These are phyloP conservation scores for Dioctria linearis DNA, from an alignment of 2,888 invertebrate species.

Conservation along the genomic window DNA sequence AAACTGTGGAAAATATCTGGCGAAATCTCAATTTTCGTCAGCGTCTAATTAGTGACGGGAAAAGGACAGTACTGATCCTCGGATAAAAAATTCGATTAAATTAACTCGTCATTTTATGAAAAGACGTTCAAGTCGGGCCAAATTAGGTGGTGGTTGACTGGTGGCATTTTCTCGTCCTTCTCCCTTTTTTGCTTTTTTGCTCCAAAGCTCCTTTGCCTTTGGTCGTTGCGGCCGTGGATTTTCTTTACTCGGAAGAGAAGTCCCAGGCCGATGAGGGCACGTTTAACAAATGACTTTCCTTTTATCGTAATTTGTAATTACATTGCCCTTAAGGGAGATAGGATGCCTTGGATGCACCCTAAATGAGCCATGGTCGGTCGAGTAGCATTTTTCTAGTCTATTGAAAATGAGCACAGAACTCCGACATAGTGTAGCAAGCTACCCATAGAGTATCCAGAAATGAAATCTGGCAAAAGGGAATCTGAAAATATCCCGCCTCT, in stretches of 20 bases:
- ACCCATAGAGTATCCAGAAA: slow-evolving; percentile 20
- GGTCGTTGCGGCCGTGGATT: background rate
- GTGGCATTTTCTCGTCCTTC: slow-evolving; percentile 10
- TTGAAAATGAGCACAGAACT: slow-evolving; percentile 32
- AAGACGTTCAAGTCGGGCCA: slow-evolving; percentile 54
- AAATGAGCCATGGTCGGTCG: slow-evolving; percentile 57
- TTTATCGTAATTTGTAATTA: slow-evolving; percentile 60
- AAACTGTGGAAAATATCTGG: background rate
- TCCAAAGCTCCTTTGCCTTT: no score
- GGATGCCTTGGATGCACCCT: slow-evolving; percentile 55
- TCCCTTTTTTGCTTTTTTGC: background rate
- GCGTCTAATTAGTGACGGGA: slow-evolving; percentile 18
- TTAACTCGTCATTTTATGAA: slow-evolving; percentile 57
- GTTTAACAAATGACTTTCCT: slow-evolving; percentile 59
- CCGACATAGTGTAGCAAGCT: background rate
- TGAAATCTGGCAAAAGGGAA: slow-evolving; percentile 35
- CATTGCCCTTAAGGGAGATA: slow-evolving; percentile 56
- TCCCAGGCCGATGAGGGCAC: slow-evolving; percentile 56
- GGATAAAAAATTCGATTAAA: slow-evolving; percentile 55
- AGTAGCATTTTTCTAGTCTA: slow-evolving; percentile 54
- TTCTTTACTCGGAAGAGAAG: slow-evolving; percentile 28
- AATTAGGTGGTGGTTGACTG: slow-evolving; percentile 57
- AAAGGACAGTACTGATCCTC: slow-evolving; percentile 8
- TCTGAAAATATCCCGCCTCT: slow-evolving; percentile 17
- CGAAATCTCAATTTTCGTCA: slow-evolving; percentile 18